phyloP scores from a whole-genome alignment of 2,888 invertebrate genomes.

The Microchrysa polita region DNA sequence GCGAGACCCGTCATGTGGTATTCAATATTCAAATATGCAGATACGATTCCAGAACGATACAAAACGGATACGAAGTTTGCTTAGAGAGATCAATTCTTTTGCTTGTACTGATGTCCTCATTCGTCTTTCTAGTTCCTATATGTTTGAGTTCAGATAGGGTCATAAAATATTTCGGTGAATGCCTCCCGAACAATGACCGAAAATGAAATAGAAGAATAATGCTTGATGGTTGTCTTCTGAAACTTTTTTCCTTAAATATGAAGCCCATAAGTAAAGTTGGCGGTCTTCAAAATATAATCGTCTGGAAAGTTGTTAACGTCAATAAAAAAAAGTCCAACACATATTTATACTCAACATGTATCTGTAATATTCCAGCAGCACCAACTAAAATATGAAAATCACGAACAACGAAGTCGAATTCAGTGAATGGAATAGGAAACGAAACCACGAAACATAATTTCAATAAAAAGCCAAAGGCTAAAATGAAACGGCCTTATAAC shows the following conservation, averaged over 20 bases:
- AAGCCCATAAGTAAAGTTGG: background rate
- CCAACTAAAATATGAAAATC: background rate
- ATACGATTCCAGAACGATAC: background rate
- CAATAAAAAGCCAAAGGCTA: slow-evolving; percentile 7
- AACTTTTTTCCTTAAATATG: too few species aligned
- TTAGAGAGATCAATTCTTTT: too few species aligned
- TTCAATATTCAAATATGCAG: slow-evolving; percentile 23
- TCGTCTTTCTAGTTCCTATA: too few species aligned
- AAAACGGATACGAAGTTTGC: background rate
- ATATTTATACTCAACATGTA: too few species aligned
- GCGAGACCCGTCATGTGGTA: background rate
- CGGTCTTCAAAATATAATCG: slow-evolving; percentile 23
- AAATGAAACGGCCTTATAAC: background rate
- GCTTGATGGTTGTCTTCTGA: too few species aligned
- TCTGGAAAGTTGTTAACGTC: slow-evolving; percentile 18
- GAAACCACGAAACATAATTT: slow-evolving; percentile 24
- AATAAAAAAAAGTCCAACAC: too few species aligned
- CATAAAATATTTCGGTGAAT: too few species aligned
- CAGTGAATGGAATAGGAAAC: background rate
- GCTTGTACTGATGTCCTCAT: too few species aligned
- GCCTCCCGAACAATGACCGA: too few species aligned
- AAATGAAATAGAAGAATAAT: too few species aligned
- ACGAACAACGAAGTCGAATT: background rate
- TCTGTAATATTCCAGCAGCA: background rate
- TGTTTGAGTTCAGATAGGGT: too few species aligned